phyloP scores from a whole-genome alignment of 1,140 invertebrate genomes.

The Littorina saxatilis region DNA sequence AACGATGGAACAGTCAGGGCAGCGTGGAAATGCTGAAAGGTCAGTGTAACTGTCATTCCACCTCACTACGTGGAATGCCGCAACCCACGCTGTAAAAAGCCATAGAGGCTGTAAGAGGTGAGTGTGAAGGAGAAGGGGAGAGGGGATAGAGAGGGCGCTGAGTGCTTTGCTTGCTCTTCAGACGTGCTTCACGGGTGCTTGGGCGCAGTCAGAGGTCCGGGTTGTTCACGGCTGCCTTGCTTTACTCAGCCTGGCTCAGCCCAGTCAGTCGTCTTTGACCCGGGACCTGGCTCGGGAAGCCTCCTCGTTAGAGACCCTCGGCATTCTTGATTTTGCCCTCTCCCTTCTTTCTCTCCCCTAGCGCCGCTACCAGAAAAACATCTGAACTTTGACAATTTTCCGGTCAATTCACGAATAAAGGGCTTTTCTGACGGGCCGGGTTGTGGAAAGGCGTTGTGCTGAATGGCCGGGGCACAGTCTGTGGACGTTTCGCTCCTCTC shows the following conservation, averaged over 20 bases:
- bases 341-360: not conserved
- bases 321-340: slow-evolving; percentile 6
- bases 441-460: slow-evolving; percentile 9
- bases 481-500: not conserved
- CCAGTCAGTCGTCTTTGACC: not conserved
- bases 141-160: not conserved
- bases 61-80: no score
- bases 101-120: no score
- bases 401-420: slow-evolving; percentile 39
- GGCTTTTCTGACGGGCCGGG: slow-evolving; percentile 20
- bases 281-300: not conserved
- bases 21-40: no score
- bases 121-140: not conserved
- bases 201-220: slow-evolving; percentile 23
- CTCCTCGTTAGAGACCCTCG: slow-evolving; percentile 26
- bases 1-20: no score
- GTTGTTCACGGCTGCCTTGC: slow-evolving; percentile 7
- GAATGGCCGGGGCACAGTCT: slow-evolving; percentile 1
- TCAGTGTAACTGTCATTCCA: no score
- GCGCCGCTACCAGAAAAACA: slow-evolving; percentile 14
- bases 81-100: no score
- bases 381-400: slow-evolving; percentile 37
- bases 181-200: slow-evolving; percentile 23
- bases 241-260: no score
- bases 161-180: not conserved